phyloP scores from a whole-genome alignment of 53 echinoderm and acorn worm species.

The Paracentrotus lividus region DNA sequence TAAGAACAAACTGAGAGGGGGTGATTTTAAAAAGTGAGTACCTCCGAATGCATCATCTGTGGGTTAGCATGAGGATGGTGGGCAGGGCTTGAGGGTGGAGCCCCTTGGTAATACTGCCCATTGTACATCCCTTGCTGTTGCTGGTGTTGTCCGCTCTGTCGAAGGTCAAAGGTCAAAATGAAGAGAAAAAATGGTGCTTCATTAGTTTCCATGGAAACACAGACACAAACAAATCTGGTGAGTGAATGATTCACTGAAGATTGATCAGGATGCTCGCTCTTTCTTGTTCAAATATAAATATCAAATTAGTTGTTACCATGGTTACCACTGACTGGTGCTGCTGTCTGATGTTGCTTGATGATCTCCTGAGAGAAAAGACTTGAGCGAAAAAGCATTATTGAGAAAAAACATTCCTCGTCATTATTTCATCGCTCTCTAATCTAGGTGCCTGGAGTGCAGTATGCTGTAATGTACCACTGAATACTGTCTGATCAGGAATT shows the following conservation, averaged over 20 bases:
- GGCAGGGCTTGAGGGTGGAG: conserved; percentile 6
- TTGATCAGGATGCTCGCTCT: neutral
- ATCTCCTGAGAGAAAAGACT: neutral
- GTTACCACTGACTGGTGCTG: neutral
- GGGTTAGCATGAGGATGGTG: conserved; percentile 29
- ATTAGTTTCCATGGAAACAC: neutral
- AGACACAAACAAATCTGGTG: neutral
- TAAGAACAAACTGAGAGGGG: neutral
- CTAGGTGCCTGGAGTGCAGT: neutral
- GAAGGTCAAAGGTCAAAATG: conserved; percentile 42
- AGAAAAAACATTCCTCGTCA: neutral
- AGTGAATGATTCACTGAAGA: neutral
- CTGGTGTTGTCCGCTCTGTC: conserved; percentile 6
- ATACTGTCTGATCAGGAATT: neutral
- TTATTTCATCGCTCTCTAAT: neutral
- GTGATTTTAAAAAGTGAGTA: neutral
- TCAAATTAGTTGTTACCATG: neutral
- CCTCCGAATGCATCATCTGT: conserved; percentile 63
- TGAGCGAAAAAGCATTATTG: no score
- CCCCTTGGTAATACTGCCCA: conserved; percentile 53
- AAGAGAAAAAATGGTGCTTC: conserved; percentile 1
- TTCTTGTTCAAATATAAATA: neutral
- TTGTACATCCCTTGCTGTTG: conserved; percentile 53
- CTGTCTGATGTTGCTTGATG: neutral
- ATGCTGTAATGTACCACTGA: neutral